Base-by-base conservation (phyloP, 1,140 invertebrate species). In the Chironomus tepperi region DNA sequence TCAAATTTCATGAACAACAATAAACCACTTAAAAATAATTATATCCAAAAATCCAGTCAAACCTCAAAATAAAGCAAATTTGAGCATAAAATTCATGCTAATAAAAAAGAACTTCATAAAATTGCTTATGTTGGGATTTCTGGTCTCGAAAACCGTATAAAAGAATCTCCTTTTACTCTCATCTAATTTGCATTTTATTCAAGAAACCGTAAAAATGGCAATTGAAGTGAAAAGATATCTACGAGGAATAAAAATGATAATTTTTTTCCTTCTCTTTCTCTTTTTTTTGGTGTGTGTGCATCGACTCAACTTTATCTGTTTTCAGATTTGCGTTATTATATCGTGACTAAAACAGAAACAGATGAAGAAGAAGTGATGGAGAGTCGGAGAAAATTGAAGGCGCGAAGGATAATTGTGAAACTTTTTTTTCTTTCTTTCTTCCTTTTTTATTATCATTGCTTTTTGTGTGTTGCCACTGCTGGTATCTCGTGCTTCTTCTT, bases 141-240 rank as follows among this genome's bases (percentile, higher is more conserved):
- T 57, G 47, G 47, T 57, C 12, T 57, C 12, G n/a, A 57, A 57
- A n/a, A 57, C 3, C 12, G 47, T n/a, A 47, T 10, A 57, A 57
- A 5, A 12, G 12, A n/a, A 5, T n/a, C 47, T 57, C 47, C 47
- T 57, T n/a, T 5, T 47, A 10, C 47, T 57, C 47, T 57, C n/a
- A n/a, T 57, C 47, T 57, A 57, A 57, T 57, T 57, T 57, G 47
- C 47, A 57, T 57, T 57, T 57, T 57, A 57, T 57, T 57, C 47
- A 57, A 57, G 47, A 57, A 57, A 57, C 47, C 47, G 47, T 57
- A 57, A 57, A 57, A 57, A 57, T 57, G 47, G 47, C 47, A 57
- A 57, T 57, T 57, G 47, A 57, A 57, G 47, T 57, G 47, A 57
- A 57, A 57, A 57, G 47, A 57, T 57, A 57, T 57, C 47, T 57